phyloP scores from a whole-genome alignment of 1,140 invertebrate species.

The Sinonovacula constricta region DNA sequence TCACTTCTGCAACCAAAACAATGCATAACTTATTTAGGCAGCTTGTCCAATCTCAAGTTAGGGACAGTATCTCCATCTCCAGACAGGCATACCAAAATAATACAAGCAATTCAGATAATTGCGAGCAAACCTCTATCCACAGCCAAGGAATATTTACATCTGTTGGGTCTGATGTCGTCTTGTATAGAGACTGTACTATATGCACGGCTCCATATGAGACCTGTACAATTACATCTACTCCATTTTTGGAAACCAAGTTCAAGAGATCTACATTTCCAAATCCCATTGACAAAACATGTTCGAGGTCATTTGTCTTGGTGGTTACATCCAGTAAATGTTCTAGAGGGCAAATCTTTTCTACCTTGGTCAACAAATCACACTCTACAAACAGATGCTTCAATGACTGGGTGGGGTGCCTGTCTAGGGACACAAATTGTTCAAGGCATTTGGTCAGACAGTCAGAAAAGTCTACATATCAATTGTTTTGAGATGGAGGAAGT shows the following conservation, averaged over 20 bases:
- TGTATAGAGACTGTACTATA: conserved; percentile 1
- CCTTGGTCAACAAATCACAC: no score
- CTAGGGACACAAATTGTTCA: no score
- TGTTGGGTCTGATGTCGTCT: conserved; percentile 13
- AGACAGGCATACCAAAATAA: no score
- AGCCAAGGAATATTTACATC: conserved; percentile 17
- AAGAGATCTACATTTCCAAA: conserved; percentile 2
- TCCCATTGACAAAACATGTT: conserved; percentile 3
- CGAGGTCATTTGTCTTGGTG: background rate
- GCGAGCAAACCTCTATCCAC: conserved; percentile 2
- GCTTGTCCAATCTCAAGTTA: background rate
- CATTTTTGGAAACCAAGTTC: conserved; percentile 14
- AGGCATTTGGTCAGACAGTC: no score
- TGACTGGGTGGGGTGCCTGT: background rate
- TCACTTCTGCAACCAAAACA: no score
- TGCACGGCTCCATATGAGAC: conserved; percentile 9
- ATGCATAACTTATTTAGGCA: background rate
- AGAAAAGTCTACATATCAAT: background rate
- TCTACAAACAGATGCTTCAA: no score
- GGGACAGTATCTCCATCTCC: no score
- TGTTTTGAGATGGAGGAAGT: no score
- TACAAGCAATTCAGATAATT: no score
- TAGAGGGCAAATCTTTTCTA: conserved; percentile 17
- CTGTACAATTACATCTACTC: conserved; percentile 27
- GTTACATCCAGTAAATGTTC: conserved; percentile 34